Percentiles rank a stretch among this genome's conserved stretches.
Conservation (phyloP, 2,888 invertebrate species). For the Ormyrus rosae region DNA sequence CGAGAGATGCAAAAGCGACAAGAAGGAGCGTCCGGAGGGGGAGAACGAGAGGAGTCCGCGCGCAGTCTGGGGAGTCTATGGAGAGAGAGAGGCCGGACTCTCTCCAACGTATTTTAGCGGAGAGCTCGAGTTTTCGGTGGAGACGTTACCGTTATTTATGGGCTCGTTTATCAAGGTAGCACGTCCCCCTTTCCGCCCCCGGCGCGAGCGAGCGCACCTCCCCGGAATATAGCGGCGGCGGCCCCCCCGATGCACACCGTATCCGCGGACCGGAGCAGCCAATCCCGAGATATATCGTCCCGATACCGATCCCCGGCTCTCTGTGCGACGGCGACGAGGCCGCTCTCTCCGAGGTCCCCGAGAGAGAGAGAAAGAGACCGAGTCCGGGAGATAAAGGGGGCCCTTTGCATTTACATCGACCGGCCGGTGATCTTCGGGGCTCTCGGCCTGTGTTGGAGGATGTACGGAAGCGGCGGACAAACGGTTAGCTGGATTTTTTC, state of each 20-base stretch:
- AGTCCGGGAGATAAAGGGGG: conserved; percentile 29
- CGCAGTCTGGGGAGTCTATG: too few species aligned
- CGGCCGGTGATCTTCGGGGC: neutral
- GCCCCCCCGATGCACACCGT: conserved; percentile 33
- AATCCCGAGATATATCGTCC: conserved; percentile 79
- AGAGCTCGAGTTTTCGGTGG: conserved; percentile 71
- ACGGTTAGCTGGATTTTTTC: neutral
- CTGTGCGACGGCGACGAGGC: conserved; percentile 21
- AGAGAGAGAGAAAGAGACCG: neutral
- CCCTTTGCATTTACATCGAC: neutral
- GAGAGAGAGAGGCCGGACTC: conserved; percentile 21
- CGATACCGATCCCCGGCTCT: conserved; percentile 71
- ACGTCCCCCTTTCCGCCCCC: conserved; percentile 65
- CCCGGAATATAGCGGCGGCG: neutral
- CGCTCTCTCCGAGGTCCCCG: neutral
- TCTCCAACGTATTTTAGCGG: conserved; percentile 38
- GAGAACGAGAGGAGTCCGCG: neutral
- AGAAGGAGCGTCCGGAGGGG: neutral
- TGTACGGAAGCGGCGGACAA: neutral
- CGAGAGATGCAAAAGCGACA: conserved; percentile 5
- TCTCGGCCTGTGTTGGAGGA: neutral
- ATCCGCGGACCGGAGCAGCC: conserved; percentile 65
- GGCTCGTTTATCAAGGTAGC: conserved; percentile 74
- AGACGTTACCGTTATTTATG: conserved; percentile 75
- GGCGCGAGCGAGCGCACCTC: conserved; percentile 61